Percentiles rank a stretch among this genome's conserved stretches.
phyloP scores from a whole-genome alignment of 2,888 invertebrate genomes.

The Luperina testacea region DNA sequence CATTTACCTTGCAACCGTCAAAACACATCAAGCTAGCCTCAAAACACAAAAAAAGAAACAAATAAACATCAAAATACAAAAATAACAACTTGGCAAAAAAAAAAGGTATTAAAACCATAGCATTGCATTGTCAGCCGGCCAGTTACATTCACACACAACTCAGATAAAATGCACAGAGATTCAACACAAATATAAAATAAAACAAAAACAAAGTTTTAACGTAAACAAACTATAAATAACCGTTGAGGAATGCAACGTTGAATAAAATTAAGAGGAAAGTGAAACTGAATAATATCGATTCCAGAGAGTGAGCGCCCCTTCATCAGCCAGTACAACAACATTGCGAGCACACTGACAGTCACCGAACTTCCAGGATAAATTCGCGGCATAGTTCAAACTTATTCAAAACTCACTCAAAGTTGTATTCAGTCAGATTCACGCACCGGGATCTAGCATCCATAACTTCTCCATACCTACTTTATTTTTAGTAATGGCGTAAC shows the following conservation, averaged over 20 bases:
- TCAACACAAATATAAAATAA: constrained; percentile 43
- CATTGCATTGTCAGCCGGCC: constrained; percentile 31
- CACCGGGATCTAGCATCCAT: constrained; percentile 22
- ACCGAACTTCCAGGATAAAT: constrained; percentile 3
- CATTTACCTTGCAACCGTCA: constrained; percentile 13
- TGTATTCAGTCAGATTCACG: neutral
- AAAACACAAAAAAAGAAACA: constrained; percentile 14
- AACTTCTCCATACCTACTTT: constrained; percentile 54
- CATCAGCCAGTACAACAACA: neutral
- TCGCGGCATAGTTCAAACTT: constrained; percentile 27
- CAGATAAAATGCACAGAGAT: constrained; percentile 44
- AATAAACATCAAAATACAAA: neutral
- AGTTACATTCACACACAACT: constrained; percentile 32
- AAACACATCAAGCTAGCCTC: neutral
- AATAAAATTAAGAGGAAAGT: constrained; percentile 41
- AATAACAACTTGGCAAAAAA: neutral
- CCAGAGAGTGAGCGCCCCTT: constrained; percentile 34
- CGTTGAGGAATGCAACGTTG: constrained; percentile 34
- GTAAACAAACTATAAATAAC: constrained; percentile 61
- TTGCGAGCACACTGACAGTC: neutral
- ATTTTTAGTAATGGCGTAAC: constrained; percentile 87
- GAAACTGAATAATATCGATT: constrained; percentile 36
- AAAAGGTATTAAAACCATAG: constrained; percentile 30
- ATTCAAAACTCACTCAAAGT: constrained; percentile 26
- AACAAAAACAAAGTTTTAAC: constrained; percentile 48